Percentiles rank a stretch among this genome's conserved stretches.
phyloP scores from a whole-genome alignment of 2,888 invertebrate species.

The Noctua pronuba region DNA sequence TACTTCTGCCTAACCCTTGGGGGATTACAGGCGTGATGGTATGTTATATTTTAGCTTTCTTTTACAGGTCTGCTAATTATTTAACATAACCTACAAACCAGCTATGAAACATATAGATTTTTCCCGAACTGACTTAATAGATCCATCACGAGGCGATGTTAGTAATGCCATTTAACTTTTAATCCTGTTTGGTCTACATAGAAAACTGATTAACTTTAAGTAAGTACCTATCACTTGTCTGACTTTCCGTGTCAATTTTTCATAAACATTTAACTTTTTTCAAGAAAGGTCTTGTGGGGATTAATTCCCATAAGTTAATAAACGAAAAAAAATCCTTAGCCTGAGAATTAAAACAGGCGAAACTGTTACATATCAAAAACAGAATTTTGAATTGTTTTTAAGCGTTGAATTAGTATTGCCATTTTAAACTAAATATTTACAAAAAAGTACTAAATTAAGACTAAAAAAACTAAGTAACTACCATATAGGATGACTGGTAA shows the following conservation, averaged over 20 bases:
- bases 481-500: too few species aligned
- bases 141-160: slow-evolving; percentile 48
- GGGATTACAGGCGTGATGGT: neutral
- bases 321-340: neutral
- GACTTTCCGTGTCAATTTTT: slow-evolving; percentile 23
- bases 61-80: neutral
- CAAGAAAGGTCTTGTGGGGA: neutral
- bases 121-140: slow-evolving; percentile 31
- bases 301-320: neutral
- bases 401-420: too few species aligned
- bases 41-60: neutral
- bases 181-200: slow-evolving; percentile 48
- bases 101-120: neutral
- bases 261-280: slow-evolving; percentile 25
- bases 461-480: too few species aligned
- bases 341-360: neutral
- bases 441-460: too few species aligned
- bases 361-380: too few species aligned
- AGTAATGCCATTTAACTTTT: slow-evolving; percentile 39
- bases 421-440: too few species aligned
- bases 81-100: neutral
- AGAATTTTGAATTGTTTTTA: neutral
- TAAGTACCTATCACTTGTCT: slow-evolving; percentile 21
- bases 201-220: slow-evolving; percentile 44
- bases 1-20: neutral